Evolutionary conservation across 2,797 vertebrate genomes (phyloP).

Genomic region (Epinephelus malabaricus): DNA sequence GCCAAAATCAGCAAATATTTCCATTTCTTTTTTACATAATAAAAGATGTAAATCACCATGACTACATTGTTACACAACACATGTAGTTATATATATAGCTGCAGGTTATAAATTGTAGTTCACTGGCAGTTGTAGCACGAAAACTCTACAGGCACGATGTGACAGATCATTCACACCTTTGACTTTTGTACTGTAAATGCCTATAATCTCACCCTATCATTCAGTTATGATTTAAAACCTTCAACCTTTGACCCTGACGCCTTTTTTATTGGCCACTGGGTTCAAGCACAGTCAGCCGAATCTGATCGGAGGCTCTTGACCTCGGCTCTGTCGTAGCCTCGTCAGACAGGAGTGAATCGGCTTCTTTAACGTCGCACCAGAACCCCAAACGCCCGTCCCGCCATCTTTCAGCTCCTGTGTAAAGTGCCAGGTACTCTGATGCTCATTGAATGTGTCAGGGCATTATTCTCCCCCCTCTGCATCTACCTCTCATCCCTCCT

Average conservation of each 20-base stretch:
- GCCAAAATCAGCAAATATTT: neutral
- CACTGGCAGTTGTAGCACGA: neutral
- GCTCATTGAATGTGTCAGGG: constrained; percentile 66
- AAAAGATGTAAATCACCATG: neutral
- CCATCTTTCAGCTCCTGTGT: constrained; percentile 35
- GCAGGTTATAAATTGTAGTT: neutral
- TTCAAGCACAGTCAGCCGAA: constrained; percentile 23
- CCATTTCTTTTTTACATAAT: neutral
- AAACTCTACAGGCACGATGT: neutral
- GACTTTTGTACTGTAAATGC: constrained; percentile 73
- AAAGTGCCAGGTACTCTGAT: constrained; percentile 60
- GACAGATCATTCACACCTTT: constrained; percentile 52
- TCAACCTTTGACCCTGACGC: constrained; percentile 57
- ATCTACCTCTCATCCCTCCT: constrained; percentile 35
- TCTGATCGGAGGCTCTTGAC: constrained; percentile 40
- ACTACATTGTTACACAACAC: neutral
- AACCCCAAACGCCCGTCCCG: constrained; percentile 4
- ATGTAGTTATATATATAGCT: neutral
- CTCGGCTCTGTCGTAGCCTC: constrained; percentile 16
- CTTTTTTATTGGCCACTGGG: constrained; percentile 22
- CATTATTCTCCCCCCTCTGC: constrained; percentile 38
- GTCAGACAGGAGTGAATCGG: neutral
- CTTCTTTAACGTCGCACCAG: constrained; percentile 24
- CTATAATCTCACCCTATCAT: constrained; percentile 21
- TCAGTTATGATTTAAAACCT: constrained; percentile 35